Conservation (phyloP, 2,888 invertebrate genomes). For the Deilephila elpenor region DNA sequence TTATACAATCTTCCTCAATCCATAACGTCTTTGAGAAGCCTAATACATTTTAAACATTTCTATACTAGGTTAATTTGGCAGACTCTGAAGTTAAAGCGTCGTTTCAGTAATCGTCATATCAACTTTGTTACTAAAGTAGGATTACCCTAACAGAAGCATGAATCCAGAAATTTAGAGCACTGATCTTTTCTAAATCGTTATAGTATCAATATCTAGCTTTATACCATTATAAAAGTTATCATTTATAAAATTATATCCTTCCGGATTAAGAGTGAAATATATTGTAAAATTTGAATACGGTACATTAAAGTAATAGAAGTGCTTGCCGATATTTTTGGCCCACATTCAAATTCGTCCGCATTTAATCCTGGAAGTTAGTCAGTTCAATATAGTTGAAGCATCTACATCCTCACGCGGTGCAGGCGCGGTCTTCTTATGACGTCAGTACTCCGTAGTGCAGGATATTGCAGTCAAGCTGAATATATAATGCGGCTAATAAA, state of each 20-base stretch:
- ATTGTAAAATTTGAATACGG: not conserved
- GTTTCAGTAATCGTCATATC: too few relatives aligned
- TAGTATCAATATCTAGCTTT: not conserved
- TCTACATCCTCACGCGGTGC: not conserved
- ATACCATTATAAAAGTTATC: too few relatives aligned
- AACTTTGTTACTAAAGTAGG: too few relatives aligned
- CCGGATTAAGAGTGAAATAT: not conserved
- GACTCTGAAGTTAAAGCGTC: too few relatives aligned
- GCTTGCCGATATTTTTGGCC: not conserved
- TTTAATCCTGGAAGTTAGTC: slow-evolving; percentile 10
- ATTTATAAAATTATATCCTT: not conserved
- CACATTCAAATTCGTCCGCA: not conserved
- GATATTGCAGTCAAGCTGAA: not conserved
- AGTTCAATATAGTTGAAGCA: slow-evolving; percentile 17
- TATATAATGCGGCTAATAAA: slow-evolving; percentile 7
- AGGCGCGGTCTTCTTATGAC: not conserved
- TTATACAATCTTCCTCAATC: too few relatives aligned
- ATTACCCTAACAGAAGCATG: too few relatives aligned
- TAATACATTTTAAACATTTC: too few relatives aligned
- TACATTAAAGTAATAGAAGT: slow-evolving; percentile 13
- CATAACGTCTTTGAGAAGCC: too few relatives aligned
- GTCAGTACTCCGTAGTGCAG: not conserved
- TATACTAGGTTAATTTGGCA: too few relatives aligned
- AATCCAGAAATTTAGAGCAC: not conserved
- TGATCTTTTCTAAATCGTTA: not conserved